phyloP scores from a whole-genome alignment of 2,797 vertebrate genomes.

The Phoeniculus purpureus region DNA sequence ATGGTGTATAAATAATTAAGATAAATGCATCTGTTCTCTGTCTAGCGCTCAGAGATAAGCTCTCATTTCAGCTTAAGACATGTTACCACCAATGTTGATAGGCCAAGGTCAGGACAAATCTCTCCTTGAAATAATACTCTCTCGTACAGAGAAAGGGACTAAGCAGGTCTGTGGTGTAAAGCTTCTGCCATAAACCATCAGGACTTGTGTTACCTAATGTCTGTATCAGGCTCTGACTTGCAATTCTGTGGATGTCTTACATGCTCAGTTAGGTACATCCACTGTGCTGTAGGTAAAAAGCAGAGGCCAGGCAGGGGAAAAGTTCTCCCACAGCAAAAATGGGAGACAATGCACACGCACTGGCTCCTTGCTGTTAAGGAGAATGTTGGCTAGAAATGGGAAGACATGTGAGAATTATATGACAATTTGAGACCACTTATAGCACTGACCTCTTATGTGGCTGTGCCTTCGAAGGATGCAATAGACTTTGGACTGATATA shows the following conservation, averaged over 20 bases:
- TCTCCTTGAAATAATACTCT: not conserved
- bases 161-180: not conserved
- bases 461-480: not conserved
- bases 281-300: not conserved
- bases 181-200: not conserved
- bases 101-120: conserved; percentile 38
- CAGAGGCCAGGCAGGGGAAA: not conserved
- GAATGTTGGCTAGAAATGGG: not conserved
- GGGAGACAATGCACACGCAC: accelerated
- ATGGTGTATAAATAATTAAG: conserved; percentile 68
- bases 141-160: not conserved
- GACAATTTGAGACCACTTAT: accelerated
- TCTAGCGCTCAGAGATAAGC: conserved; percentile 42
- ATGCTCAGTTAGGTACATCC: not conserved
- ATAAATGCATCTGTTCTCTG: conserved; percentile 45
- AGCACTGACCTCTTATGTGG: not conserved
- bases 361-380: not conserved
- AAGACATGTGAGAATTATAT: not conserved
- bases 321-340: not conserved
- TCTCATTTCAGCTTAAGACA: conserved; percentile 26
- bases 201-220: not conserved
- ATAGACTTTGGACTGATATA: not conserved
- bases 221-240: not conserved
- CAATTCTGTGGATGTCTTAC: not conserved
- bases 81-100: conserved; percentile 11